Base-by-base conservation (phyloP, 2,888 invertebrate genomes). In the Papilio gigon region DNA sequence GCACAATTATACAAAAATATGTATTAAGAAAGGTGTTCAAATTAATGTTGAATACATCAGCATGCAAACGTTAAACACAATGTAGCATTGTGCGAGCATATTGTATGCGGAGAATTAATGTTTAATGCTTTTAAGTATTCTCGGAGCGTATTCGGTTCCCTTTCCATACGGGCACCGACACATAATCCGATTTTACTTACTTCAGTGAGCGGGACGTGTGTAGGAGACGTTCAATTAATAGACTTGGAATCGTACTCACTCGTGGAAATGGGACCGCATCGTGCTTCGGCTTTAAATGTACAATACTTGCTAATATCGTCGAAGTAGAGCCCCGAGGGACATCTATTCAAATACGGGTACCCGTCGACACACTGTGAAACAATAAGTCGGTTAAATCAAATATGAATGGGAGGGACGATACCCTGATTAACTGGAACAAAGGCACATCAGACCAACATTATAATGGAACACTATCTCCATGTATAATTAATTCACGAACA, bases 241-340 rank as follows among this genome's bases (percentile, higher is more conserved):
- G 65, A 65, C 65, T 61, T 65, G 61, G 44, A 53, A 40, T 65
- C 37, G 33, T 77, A 94, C 95, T 95, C 93, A 97, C 97, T 97
- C 80, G 96, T 94, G 72, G 96, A 93, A 74, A 98, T 94, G 25
- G 98, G 98, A 61, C 98, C 98, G 85, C 98, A 98, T 82, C 96
- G 94, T 33, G 97, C 97, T 89, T 98, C 97, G 69, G 93, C 94
- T 89, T 97, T 96, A 87, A 98, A 98, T 2, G 97, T 98, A 85
- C 98, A 98, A 81, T 93, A 96, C 88, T 98, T 98, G 88, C 95
- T 95, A 79, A 97, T 94, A 81, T 98, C 98, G 84, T 98, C 98
- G 83, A 98, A 98, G 86, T 96, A 96, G 62, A 98, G 92, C 68
- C 97, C 97, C 2, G 97, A 97, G 12, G 98, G 98, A 85, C 98